Evolutionary conservation across 2,888 invertebrate species (phyloP).

Genomic region (Temnothorax unifasciatus): DNA sequence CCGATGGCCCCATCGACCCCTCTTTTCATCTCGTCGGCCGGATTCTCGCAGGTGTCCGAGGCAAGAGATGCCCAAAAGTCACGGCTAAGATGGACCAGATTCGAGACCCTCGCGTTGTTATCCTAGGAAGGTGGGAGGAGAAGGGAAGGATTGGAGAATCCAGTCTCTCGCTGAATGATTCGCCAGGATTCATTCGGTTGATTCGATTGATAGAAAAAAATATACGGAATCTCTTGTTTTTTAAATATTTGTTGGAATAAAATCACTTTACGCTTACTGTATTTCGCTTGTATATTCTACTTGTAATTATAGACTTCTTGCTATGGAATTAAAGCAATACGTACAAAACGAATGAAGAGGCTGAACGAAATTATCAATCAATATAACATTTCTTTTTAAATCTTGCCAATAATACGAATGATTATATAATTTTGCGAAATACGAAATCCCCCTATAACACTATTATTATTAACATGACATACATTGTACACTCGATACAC

Average conservation of each 20-base stretch:
- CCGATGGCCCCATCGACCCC: conserved; percentile 36
- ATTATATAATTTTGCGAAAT: background rate
- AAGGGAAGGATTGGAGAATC: conserved; percentile 45
- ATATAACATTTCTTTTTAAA: background rate
- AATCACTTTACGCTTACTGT: background rate
- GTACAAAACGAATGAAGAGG: background rate
- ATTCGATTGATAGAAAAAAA: conserved; percentile 6
- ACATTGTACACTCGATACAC: background rate
- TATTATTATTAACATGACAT: conserved; percentile 18
- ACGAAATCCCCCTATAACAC: background rate
- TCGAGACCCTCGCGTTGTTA: conserved; percentile 69
- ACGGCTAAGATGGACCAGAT: conserved; percentile 64
- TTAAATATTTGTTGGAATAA: background rate
- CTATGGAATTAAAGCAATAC: background rate
- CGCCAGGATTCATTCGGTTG: conserved; percentile 4
- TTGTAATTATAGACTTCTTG: background rate
- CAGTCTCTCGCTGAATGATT: conserved; percentile 34
- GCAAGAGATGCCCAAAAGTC: conserved; percentile 72
- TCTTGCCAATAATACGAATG: background rate
- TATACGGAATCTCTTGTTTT: background rate
- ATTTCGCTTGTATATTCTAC: background rate
- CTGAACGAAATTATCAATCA: background rate
- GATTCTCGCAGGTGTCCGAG: conserved; percentile 78
- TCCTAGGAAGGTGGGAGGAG: conserved; percentile 10
- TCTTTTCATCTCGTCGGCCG: conserved; percentile 52